Conservation (phyloP, 1,140 invertebrate genomes). For the Formica selysi region DNA sequence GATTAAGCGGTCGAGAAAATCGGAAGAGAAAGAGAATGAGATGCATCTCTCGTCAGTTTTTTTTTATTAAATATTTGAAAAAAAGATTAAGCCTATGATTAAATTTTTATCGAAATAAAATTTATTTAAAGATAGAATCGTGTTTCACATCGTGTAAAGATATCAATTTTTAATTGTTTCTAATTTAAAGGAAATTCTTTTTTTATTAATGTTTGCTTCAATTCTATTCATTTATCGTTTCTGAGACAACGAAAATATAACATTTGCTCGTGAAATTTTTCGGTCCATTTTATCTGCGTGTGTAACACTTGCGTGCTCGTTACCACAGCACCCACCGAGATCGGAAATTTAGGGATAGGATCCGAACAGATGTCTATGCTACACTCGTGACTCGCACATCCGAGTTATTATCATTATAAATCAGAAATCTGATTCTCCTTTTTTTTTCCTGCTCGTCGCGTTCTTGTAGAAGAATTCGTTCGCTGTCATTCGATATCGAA, state of each 20-base stretch:
- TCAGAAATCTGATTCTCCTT: constrained; percentile 43
- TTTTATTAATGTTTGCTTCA: neutral
- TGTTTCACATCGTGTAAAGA: neutral
- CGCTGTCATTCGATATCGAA: constrained; percentile 9
- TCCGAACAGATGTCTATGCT: constrained; percentile 56
- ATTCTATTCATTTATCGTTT: neutral
- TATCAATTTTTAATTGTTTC: neutral
- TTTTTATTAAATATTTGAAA: constrained; percentile 7
- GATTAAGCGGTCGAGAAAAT: constrained; percentile 33
- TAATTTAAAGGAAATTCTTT: too few relatives aligned
- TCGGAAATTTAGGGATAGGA: constrained; percentile 55
- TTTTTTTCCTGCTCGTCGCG: neutral
- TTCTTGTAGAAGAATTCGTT: constrained; percentile 7
- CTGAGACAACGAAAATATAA: neutral
- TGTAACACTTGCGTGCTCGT: constrained; percentile 38
- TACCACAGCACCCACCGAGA: constrained; percentile 38
- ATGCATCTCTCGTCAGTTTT: neutral
- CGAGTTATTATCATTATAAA: constrained; percentile 69
- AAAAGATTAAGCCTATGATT: neutral
- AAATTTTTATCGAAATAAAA: constrained; percentile 6
- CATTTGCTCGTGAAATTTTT: neutral
- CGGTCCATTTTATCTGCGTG: neutral
- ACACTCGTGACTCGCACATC: constrained; percentile 36
- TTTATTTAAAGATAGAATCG: neutral
- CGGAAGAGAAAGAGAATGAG: neutral